phyloP scores from a whole-genome alignment of 1,140 invertebrate genomes.

The Gerris buenoi region DNA sequence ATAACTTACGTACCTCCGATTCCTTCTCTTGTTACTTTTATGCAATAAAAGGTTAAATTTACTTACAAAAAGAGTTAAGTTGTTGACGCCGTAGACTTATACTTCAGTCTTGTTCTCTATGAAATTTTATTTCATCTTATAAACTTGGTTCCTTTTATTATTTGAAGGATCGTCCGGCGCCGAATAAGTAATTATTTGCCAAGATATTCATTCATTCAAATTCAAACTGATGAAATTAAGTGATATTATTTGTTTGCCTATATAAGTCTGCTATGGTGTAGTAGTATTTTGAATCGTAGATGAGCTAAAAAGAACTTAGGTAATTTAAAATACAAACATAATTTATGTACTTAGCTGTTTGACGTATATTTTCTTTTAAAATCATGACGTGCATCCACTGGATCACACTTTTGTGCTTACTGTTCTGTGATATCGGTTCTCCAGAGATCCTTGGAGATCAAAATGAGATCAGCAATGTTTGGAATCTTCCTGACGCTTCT shows the following conservation, averaged over 20 bases:
- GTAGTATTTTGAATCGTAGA: not conserved
- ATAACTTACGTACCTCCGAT: too few relatives aligned
- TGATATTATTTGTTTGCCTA: not conserved
- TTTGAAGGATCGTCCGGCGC: too few relatives aligned
- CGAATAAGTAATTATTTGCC: too few relatives aligned
- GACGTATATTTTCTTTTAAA: not conserved
- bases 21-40: not conserved
- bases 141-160: too few relatives aligned
- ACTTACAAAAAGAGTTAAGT: too few relatives aligned
- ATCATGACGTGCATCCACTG: not conserved
- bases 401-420: not conserved
- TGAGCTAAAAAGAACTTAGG: not conserved
- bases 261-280: not conserved
- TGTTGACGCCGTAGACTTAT: too few relatives aligned
- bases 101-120: too few relatives aligned
- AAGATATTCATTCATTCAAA: too few relatives aligned
- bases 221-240: not conserved
- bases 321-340: not conserved
- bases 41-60: not conserved
- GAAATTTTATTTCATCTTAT: too few relatives aligned
- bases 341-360: not conserved
- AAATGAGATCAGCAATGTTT: not conserved
- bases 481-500: not conserved
- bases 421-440: not conserved
- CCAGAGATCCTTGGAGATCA: not conserved